Conservation (phyloP, 2,888 invertebrate species). For the Syrista parreyssii region DNA sequence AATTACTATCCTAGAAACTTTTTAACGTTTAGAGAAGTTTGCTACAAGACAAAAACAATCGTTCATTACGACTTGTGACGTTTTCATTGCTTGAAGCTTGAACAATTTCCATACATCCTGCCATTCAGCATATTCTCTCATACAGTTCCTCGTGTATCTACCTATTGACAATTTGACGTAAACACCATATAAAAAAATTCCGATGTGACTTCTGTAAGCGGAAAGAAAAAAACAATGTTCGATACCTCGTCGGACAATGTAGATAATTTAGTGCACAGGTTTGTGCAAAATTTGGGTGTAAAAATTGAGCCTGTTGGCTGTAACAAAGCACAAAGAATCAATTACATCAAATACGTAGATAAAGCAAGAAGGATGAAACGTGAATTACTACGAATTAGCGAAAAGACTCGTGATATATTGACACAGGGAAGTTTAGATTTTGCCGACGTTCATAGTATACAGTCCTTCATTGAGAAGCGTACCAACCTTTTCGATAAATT, state of each 20-base stretch:
- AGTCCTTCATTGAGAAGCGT: slow-evolving; percentile 27
- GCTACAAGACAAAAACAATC: not conserved
- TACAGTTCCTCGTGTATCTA: not conserved
- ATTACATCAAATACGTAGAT: slow-evolving; percentile 22
- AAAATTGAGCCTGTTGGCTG: slow-evolving; percentile 17
- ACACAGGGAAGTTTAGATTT: slow-evolving; percentile 22
- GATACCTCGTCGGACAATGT: slow-evolving; percentile 21
- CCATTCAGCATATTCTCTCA: not conserved
- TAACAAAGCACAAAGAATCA: slow-evolving; percentile 16
- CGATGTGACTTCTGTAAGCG: not conserved
- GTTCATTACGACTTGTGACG: not conserved
- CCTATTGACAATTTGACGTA: not conserved
- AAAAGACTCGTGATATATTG: slow-evolving; percentile 20
- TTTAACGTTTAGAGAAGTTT: not conserved
- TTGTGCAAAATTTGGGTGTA: slow-evolving; percentile 29
- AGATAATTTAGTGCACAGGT: slow-evolving; percentile 31
- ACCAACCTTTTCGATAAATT: slow-evolving; percentile 25
- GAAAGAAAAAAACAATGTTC: slow-evolving; percentile 21
- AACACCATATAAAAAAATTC: not conserved
- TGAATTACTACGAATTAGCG: not conserved
- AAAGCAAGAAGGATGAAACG: slow-evolving; percentile 12
- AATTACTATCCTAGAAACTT: not conserved
- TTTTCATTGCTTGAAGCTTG: not conserved
- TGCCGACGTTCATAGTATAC: slow-evolving; percentile 14
- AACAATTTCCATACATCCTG: not conserved